Conservation (phyloP, 2,113 vertebrate genomes). For the Dendrocopos noguchii region DNA sequence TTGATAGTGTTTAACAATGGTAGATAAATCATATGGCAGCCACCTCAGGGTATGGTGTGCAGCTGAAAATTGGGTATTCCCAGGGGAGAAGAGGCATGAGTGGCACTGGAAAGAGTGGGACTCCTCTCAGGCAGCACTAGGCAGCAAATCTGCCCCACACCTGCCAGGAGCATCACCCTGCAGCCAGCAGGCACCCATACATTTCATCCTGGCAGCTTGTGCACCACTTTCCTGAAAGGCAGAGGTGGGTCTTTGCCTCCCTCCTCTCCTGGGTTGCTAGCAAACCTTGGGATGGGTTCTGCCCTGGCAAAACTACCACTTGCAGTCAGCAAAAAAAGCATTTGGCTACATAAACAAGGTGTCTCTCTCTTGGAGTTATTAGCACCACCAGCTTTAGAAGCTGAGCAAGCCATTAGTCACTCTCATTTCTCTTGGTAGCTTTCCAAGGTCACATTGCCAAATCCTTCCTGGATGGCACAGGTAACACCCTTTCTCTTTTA, state of each 20-base stretch:
- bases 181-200: neutral
- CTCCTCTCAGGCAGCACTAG: neutral
- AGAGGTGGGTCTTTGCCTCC: neutral
- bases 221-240: neutral
- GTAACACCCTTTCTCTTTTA: slow-evolving; percentile 50
- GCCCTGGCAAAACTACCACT: neutral
- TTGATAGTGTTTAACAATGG: neutral
- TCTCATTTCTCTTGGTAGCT: slow-evolving; percentile 10
- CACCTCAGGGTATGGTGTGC: neutral
- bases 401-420: neutral
- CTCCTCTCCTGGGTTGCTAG: neutral
- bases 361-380: neutral
- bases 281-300: neutral
- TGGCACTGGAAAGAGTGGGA: neutral
- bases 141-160: neutral
- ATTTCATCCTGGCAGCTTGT: neutral
- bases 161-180: neutral
- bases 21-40: neutral
- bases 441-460: slow-evolving; percentile 6
- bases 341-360: neutral
- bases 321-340: neutral
- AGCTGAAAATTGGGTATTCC: neutral
- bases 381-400: neutral
- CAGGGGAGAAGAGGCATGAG: neutral
- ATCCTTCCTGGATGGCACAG: neutral